Evolutionary conservation across 2,888 invertebrate species (phyloP).

Genomic region (Campoplex capitator): DNA sequence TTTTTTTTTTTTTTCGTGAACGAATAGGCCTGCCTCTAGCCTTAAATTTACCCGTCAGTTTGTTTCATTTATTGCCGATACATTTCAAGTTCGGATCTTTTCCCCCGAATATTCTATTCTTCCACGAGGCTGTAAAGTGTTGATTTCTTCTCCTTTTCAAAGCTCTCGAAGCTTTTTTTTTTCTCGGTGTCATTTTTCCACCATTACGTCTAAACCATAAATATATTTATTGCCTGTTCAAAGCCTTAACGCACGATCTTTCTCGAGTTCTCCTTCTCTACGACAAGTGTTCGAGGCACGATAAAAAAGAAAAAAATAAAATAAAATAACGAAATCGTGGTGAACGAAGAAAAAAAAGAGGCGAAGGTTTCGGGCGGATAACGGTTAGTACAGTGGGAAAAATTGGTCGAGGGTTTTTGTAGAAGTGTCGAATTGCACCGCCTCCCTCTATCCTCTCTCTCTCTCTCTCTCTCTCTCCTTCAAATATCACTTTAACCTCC

Average conservation of each 20-base stretch:
- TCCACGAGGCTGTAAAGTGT: conserved; percentile 3
- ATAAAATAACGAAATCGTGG: background rate
- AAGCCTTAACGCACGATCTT: conserved; percentile 11
- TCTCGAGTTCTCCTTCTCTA: background rate
- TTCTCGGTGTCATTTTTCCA: conserved; percentile 16
- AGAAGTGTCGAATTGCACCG: conserved; percentile 69
- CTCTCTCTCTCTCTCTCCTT: conserved; percentile 22
- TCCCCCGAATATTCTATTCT: background rate
- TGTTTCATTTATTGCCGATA: conserved; percentile 1
- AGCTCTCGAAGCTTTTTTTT: background rate
- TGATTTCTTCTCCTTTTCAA: background rate
- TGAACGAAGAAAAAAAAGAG: conserved; percentile 22
- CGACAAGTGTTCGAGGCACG: conserved; percentile 52
- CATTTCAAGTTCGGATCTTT: background rate
- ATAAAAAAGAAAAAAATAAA: conserved; percentile 7
- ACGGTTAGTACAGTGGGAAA: background rate
- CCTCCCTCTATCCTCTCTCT: background rate
- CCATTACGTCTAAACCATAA: conserved; percentile 22
- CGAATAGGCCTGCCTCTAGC: background rate
- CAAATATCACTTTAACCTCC: conserved; percentile 26
- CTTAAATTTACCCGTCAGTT: background rate
- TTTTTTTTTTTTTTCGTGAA: background rate
- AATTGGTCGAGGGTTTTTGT: conserved; percentile 47
- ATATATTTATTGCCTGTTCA: conserved; percentile 32
- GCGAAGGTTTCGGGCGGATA: conserved; percentile 15